These are phyloP conservation scores for Ligdia adustata DNA, from an alignment of 2,888 invertebrate genomes.

Conservation along the genomic window DNA sequence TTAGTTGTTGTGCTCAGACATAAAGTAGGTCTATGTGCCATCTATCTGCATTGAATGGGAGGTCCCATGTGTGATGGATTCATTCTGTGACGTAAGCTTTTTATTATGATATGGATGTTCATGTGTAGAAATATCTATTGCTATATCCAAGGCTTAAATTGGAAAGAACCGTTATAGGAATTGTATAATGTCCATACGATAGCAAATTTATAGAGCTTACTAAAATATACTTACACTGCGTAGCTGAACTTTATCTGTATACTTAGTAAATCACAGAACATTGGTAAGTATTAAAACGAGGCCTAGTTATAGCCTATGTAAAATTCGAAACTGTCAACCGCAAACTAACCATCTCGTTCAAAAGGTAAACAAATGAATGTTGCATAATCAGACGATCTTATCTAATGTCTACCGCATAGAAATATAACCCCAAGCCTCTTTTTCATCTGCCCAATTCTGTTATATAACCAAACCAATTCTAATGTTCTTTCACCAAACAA, in stretches of 20 bases:
- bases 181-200: too few species aligned
- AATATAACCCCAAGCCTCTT: not conserved
- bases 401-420: constrained; percentile 7
- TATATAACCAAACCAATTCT: constrained; percentile 16
- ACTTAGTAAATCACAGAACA: too few species aligned
- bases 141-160: too few species aligned
- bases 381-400: constrained; percentile 1
- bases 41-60: constrained; percentile 37
- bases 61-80: constrained; percentile 30
- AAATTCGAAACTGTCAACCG: not conserved
- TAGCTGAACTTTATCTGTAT: too few species aligned
- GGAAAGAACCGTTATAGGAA: too few species aligned
- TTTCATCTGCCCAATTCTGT: constrained; percentile 9
- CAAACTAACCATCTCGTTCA: not conserved
- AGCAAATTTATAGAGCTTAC: too few species aligned
- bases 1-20: not conserved
- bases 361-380: not conserved
- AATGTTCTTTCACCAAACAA: constrained; percentile 13
- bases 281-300: too few species aligned
- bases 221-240: too few species aligned
- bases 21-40: constrained; percentile 21
- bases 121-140: too few species aligned
- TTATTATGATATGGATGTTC: constrained; percentile 1
- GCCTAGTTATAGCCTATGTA: too few species aligned
- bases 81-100: constrained; percentile 21